Conservation (phyloP, 2,113 vertebrate species). For the Perognathus longimembris region DNA sequence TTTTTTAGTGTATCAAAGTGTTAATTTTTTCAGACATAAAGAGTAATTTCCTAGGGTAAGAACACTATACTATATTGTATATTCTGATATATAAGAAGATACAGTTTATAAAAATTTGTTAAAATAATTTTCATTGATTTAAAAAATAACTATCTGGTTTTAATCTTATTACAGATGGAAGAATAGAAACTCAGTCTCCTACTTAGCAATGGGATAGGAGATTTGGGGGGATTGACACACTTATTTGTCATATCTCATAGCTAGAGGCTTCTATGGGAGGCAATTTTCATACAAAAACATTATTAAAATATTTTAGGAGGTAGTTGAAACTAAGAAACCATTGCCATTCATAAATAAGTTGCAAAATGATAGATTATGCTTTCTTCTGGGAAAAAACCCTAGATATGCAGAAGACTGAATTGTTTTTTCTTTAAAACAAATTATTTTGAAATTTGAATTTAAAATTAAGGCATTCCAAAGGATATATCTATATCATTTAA, state of each 20-base stretch:
- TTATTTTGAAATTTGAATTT: constrained; percentile 23
- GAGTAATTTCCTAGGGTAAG: not conserved
- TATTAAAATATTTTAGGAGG: not conserved
- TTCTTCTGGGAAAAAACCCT: not conserved
- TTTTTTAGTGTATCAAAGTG: not conserved
- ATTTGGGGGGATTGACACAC: not conserved
- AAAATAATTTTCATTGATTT: too few relatives aligned
- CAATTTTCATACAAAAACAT: not conserved
- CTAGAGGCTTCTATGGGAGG: not conserved
- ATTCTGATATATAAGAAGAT: not conserved
- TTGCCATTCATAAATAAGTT: not conserved
- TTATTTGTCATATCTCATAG: not conserved
- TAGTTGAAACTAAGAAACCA: constrained; percentile 9
- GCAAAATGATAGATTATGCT: not conserved
- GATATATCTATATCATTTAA: not conserved
- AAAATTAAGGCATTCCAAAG: not conserved
- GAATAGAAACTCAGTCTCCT: too few relatives aligned
- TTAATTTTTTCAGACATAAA: constrained; percentile 26
- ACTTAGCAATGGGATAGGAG: not conserved
- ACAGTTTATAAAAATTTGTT: not conserved
- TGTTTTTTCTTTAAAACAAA: not conserved
- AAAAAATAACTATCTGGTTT: too few relatives aligned
- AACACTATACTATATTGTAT: not conserved
- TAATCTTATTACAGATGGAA: too few relatives aligned
- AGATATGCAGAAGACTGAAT: not conserved